These are phyloP conservation scores for Balanococcus diminutus DNA, from an alignment of 2,888 invertebrate species.

Conservation along the genomic window DNA sequence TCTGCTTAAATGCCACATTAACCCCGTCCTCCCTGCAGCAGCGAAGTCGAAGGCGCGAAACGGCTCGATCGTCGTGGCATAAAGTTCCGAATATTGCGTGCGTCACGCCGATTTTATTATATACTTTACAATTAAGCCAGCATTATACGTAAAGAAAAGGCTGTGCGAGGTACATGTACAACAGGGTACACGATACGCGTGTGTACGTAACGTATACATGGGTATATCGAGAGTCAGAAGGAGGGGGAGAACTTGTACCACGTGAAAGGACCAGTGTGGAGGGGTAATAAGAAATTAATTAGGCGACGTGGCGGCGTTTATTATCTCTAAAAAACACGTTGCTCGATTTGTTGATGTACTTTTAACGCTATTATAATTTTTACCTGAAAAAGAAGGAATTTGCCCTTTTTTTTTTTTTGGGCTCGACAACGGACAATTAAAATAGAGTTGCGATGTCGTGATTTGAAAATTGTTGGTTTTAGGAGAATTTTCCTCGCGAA, in stretches of 20 bases:
- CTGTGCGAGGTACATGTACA: background rate
- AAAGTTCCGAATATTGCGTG: background rate
- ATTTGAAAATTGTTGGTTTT: background rate
- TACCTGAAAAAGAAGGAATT: background rate
- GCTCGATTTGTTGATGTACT: background rate
- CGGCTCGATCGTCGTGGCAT: no score
- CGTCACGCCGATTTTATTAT: background rate
- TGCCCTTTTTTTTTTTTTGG: background rate
- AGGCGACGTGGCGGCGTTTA: background rate
- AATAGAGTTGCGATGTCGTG: background rate
- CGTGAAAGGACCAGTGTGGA: background rate
- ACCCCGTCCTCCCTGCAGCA: no score
- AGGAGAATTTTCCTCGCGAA: background rate
- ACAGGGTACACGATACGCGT: background rate
- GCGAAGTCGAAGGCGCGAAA: no score
- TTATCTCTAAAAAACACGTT: constrained; percentile 3
- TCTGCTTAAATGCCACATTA: background rate
- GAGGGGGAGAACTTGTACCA: background rate
- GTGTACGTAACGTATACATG: no score
- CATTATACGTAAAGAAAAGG: background rate
- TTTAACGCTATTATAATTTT: background rate
- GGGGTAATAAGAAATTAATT: background rate
- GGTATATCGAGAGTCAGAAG: background rate
- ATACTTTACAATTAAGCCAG: background rate
- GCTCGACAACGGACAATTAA: background rate